Base-by-base conservation (phyloP, 2,113 vertebrate species). In the Acanthochromis polyacanthus region DNA sequence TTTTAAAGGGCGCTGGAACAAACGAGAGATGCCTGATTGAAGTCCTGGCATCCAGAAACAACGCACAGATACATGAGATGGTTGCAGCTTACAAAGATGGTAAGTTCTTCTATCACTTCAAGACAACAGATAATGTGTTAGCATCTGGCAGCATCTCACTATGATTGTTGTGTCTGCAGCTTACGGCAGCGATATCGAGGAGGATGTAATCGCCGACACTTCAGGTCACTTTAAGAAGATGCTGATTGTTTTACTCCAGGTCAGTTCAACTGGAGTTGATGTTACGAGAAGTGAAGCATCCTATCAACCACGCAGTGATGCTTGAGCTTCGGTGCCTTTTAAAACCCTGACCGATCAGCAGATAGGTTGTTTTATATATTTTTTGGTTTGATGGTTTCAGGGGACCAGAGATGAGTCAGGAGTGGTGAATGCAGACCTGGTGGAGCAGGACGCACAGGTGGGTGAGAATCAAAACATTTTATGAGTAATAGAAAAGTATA, bases 221-320 rank as follows among this genome's bases (percentile, higher is more conserved):
- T 96, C 97, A 0, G 97, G 97, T 57, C 98, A 99, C 84, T 99
- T 99, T 91, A 97, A 97, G 93, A 99, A 99, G 94, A 99, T 99
- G 98, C 94, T 99, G 0, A 59, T 99, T 11, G 98, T 98, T 86
- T 93, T 99, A 83, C 94, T 99, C 50, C 97, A 99, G 97, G 98
- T 98, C 10, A 63, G 91, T 90, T 69, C 4, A 16, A 16, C 36
- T 8, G 7, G 68, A 56, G 19, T 15, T 40, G 45, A 36, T 9
- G 30, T n/a, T 14, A 52, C 20, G 4, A n/a, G 1, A 19, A 36
- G 17, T 2, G 3, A 43, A 19, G 10, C 40, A n/a, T 62, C 30
- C 45, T 40, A 15, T 59, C 51, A 48, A 32, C 17, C 23, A n/a
- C 11, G 4, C 40, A 43, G 40, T 20, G 5, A 15, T 53, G 8